phyloP scores from a whole-genome alignment of 2,113 vertebrate species.

The Lepisosteus osseus region DNA sequence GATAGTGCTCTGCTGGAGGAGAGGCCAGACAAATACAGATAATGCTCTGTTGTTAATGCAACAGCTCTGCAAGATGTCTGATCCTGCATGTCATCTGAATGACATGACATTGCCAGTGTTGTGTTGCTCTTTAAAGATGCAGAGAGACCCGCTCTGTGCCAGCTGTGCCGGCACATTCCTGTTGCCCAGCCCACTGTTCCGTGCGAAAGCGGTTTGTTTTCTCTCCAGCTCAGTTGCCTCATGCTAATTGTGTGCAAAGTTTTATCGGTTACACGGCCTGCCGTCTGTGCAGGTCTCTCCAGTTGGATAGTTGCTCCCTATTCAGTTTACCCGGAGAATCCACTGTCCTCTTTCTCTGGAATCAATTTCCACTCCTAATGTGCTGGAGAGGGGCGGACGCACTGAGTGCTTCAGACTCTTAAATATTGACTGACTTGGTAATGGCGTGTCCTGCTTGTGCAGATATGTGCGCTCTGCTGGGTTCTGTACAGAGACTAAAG shows the following conservation, averaged over 20 bases:
- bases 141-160: no score
- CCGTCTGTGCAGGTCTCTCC: conserved; percentile 1
- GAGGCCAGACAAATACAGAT: no score
- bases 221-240: background rate
- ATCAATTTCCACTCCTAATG: conserved; percentile 15
- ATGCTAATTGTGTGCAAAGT: conserved; percentile 3
- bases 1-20: no score
- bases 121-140: no score
- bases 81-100: no score
- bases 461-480: conserved; percentile 14
- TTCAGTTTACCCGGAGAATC: conserved; percentile 3
- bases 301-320: background rate
- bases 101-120: no score
- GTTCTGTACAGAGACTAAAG: background rate
- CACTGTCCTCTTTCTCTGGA: conserved; percentile 6
- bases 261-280: conserved; percentile 6
- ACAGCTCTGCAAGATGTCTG: no score
- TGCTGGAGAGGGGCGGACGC: background rate
- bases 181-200: background rate
- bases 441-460: background rate
- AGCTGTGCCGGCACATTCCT: background rate
- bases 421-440: conserved; percentile 13
- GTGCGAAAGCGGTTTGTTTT: background rate
- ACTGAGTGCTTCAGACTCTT: background rate
- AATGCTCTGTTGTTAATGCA: no score